Base-by-base conservation (phyloP, 2,797 vertebrate genomes). In the Sebastes itinus region DNA sequence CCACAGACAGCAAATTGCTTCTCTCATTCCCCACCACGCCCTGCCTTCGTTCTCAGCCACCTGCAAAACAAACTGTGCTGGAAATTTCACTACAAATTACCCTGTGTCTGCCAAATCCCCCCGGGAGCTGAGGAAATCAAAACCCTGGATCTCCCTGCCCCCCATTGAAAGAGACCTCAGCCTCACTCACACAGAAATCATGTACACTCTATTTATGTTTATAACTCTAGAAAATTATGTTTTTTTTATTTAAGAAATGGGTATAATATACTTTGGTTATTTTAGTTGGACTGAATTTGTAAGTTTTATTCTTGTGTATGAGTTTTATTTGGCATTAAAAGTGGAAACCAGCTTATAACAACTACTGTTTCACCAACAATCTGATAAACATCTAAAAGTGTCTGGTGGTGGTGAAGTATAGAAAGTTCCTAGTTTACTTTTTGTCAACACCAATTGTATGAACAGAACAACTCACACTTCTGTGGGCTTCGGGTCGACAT, bases 1-100 rank as follows among this genome's bases (percentile, higher is more conserved):
- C 89, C 84, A 89, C 94, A 94, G 93, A 93, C 92, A 95, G 92
- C 94, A 95, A 95, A 95, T 95, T 94, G 94, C 95, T 92, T 95
- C 93, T 94, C 92, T 95, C 89, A 85, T 94, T 95, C 92, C 92
- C 87, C 87, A 76, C 94, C 94, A 94, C 94, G 60, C 95, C 94
- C 95, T 94, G 89, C 92, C 85, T 88, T 89, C 92, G 49, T 87
- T 90, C 89, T 92, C 92, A 93, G 94, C 94, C 95, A 96, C 95
- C 95, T 96, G 95, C 95, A 95, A 94, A 95, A 95, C 92, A 92
- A 94, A 95, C 94, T 93, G 93, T 79, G 86, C 92, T 95, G 94
- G 93, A 96, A 95, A 96, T 95, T 95, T 96, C 94, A 95, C 94
- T 95, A 96, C 95, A 95, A 96, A 96, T 96, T 95, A 95, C 93